Percentiles rank a stretch among this genome's conserved stretches.
Conservation (phyloP, 1,140 invertebrate species). For the Matsumurasca onukii region DNA sequence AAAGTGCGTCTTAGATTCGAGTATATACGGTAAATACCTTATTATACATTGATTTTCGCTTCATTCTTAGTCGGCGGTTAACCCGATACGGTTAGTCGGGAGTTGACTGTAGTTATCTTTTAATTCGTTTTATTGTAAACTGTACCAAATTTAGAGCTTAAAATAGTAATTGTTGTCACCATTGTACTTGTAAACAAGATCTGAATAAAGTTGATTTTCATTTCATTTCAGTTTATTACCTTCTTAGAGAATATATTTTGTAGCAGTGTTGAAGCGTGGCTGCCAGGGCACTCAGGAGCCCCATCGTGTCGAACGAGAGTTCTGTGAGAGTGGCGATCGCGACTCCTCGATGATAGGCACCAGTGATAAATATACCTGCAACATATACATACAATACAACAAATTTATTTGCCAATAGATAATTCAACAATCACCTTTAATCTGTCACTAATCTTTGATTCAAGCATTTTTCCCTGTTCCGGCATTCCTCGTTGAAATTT, state of each 20-base stretch:
- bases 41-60: too few relatives aligned
- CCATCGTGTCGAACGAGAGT: conserved; percentile 86
- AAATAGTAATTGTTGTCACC: too few relatives aligned
- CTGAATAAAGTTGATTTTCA: too few relatives aligned
- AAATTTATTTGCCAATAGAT: background rate
- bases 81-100: too few relatives aligned
- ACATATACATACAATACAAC: conserved; percentile 35
- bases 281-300: conserved; percentile 82
- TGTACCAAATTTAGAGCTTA: too few relatives aligned
- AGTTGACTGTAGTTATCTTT: too few relatives aligned
- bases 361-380: conserved; percentile 76
- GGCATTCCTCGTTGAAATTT: background rate
- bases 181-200: too few relatives aligned
- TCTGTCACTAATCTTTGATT: background rate
- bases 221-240: too few relatives aligned
- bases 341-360: conserved; percentile 91
- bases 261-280: conserved; percentile 88
- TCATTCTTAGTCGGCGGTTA: too few relatives aligned
- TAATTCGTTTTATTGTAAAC: too few relatives aligned
- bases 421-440: background rate
- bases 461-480: background rate
- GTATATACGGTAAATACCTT: too few relatives aligned
- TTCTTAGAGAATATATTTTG: conserved; percentile 97
- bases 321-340: conserved; percentile 91
- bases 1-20: too few relatives aligned